Conservation (phyloP, 2,797 vertebrate genomes). For the Ceryle rudis region DNA sequence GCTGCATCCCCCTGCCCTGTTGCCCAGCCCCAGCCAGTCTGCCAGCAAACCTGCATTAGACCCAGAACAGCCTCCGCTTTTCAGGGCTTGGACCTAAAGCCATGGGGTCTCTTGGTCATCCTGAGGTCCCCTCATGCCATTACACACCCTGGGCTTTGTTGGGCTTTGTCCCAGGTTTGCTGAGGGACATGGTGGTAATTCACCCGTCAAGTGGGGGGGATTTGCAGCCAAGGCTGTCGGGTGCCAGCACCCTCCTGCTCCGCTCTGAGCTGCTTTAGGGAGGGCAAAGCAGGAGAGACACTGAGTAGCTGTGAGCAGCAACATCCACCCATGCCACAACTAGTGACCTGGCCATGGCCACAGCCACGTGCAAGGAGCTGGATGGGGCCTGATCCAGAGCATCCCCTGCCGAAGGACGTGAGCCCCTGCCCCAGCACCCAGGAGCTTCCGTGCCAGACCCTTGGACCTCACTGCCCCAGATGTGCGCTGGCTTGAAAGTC, state of each 20-base stretch:
- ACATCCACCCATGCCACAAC: fast-evolving
- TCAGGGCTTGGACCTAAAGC: background rate
- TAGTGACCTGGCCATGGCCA: background rate
- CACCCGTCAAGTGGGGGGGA: fast-evolving
- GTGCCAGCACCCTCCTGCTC: background rate
- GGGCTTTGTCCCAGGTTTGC: background rate
- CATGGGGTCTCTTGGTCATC: background rate
- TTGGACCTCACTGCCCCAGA: fast-evolving
- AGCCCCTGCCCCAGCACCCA: background rate
- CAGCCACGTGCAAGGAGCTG: background rate
- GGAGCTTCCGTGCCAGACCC: background rate
- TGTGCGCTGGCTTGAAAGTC: fast-evolving
- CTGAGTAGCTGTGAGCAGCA: background rate
- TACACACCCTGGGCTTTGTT: background rate
- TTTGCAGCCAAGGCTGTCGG: background rate
- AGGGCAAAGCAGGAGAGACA: background rate
- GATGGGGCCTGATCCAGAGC: background rate
- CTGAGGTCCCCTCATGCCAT: background rate
- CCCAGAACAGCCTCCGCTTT: background rate
- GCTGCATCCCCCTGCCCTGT: background rate
- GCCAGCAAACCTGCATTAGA: background rate
- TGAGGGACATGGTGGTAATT: fast-evolving
- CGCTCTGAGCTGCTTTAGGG: fast-evolving
- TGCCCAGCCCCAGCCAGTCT: background rate
- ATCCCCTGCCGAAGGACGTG: fast-evolving